Conservation (phyloP, 2,113 vertebrate species). For the Neolamprologus fasciatus region DNA sequence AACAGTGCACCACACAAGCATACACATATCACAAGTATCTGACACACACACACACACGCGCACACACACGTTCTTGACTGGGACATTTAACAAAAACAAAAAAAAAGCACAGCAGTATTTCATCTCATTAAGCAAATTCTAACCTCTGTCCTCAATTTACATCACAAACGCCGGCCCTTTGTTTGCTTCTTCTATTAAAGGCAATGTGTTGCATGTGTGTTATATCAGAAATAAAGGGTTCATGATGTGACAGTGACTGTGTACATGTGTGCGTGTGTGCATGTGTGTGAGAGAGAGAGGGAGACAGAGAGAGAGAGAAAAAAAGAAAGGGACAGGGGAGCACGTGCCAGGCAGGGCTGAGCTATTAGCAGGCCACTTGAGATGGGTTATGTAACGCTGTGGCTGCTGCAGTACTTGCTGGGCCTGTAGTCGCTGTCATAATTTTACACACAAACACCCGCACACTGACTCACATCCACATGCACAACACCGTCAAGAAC, state of each 20-base stretch:
- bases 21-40: not conserved
- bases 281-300: not conserved
- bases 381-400: conserved; percentile 73
- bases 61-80: not conserved
- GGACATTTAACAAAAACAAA: not conserved
- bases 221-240: conserved; percentile 49
- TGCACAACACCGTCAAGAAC: not conserved
- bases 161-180: not conserved
- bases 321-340: conserved; percentile 44
- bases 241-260: conserved; percentile 8
- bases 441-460: conserved; percentile 51
- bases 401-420: conserved; percentile 70
- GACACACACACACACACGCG: accelerated
- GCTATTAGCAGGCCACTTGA: conserved; percentile 75
- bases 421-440: conserved; percentile 47
- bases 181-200: not conserved
- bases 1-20: not conserved
- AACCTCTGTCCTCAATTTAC: conserved; percentile 31
- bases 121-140: not conserved
- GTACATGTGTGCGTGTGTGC: not conserved
- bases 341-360: conserved; percentile 71
- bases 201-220: conserved; percentile 24
- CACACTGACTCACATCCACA: conserved; percentile 29
- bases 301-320: not conserved
- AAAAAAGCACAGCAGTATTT: not conserved